These are phyloP conservation scores for Axis porcinus DNA, from an alignment of 2,113 vertebrate genomes.

Conservation along the genomic window DNA sequence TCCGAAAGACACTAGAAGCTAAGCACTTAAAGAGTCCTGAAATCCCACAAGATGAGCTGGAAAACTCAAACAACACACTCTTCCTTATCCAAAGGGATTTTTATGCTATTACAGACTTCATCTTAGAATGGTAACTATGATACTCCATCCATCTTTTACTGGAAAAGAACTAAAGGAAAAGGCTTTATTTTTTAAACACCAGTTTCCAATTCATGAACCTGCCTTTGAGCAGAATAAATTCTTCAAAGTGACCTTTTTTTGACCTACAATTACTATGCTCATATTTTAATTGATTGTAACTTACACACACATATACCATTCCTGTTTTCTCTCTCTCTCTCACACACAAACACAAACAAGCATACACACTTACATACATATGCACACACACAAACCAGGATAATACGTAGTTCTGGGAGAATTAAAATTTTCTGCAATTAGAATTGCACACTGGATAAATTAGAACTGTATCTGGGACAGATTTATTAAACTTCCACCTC, in stretches of 20 bases:
- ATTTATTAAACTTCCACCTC: not conserved
- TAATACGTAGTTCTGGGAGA: not conserved
- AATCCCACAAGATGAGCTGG: conserved; percentile 21
- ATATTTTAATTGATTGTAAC: not conserved
- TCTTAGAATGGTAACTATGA: not conserved
- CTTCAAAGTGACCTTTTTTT: not conserved
- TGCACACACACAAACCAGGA: not conserved
- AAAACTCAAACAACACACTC: conserved; percentile 5
- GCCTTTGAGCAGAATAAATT: not conserved
- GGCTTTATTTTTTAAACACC: not conserved
- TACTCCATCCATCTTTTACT: not conserved
- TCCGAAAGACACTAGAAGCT: not conserved
- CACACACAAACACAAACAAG: no score
- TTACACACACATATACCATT: not conserved
- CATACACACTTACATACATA: not conserved
- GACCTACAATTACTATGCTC: not conserved
- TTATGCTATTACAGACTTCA: not conserved
- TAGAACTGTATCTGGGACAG: not conserved
- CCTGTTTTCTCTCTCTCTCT: not conserved
- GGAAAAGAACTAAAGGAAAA: conserved; percentile 7
- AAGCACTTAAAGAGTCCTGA: not conserved
- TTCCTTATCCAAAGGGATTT: not conserved
- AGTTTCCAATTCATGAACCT: not conserved
- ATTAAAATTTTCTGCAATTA: not conserved
- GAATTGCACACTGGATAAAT: not conserved